Evolutionary conservation across 2,797 vertebrate genomes (phyloP).

Genomic region (Kryptolebias ocellatus): DNA sequence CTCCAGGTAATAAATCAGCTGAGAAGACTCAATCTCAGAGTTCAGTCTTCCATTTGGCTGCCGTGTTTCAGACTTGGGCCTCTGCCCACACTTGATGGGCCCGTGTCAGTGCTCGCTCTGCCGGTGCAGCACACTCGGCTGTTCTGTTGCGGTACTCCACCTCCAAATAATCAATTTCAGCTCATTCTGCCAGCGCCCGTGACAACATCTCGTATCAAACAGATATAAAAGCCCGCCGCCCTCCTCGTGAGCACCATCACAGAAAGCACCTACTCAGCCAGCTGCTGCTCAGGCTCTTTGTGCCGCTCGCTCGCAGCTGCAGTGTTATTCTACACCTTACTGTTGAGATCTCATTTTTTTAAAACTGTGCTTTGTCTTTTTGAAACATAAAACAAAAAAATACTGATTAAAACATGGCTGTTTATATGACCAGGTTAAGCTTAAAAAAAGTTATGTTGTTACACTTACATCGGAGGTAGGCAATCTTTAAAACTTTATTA

Average conservation of each 20-base stretch:
- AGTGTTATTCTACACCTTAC: slow-evolving; percentile 4
- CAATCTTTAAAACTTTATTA: slow-evolving; percentile 19
- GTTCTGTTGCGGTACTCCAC: slow-evolving; percentile 46
- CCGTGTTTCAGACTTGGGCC: slow-evolving; percentile 38
- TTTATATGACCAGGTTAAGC: background rate
- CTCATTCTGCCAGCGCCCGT: slow-evolving; percentile 23
- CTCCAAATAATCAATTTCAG: slow-evolving; percentile 52
- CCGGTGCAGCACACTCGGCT: slow-evolving; percentile 46
- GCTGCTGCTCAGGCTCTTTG: slow-evolving; percentile 35
- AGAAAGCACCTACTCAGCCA: slow-evolving; percentile 32
- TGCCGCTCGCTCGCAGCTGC: slow-evolving; percentile 11
- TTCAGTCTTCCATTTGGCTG: slow-evolving; percentile 37
- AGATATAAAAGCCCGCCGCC: slow-evolving; percentile 17
- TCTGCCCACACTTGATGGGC: slow-evolving; percentile 20
- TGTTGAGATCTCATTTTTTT: too few relatives aligned
- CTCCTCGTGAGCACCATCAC: slow-evolving; percentile 19
- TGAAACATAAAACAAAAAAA: background rate
- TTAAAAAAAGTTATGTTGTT: background rate
- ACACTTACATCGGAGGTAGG: slow-evolving; percentile 3
- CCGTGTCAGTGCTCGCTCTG: slow-evolving; percentile 38
- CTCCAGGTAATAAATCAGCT: slow-evolving; percentile 49
- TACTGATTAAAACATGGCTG: too few relatives aligned
- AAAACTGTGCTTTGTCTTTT: background rate
- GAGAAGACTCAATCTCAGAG: slow-evolving; percentile 47
- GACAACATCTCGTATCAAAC: slow-evolving; percentile 47